Conservation (phyloP, 2,113 vertebrate species). For the Tragelaphus buxtoni region DNA sequence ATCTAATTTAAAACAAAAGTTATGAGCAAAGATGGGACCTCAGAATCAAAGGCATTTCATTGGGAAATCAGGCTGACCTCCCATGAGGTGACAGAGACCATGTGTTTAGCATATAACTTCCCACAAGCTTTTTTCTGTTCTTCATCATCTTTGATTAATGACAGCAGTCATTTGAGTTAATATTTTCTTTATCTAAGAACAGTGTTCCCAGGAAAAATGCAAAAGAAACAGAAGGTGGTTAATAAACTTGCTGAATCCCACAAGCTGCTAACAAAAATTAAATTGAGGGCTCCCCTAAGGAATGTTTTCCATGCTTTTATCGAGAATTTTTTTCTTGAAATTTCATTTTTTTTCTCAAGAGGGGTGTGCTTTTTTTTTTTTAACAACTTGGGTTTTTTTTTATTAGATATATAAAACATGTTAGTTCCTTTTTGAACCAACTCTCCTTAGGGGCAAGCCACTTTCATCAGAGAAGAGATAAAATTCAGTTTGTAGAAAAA, state of each 20-base stretch:
- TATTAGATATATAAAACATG: background rate
- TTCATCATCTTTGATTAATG: background rate
- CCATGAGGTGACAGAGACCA: background rate
- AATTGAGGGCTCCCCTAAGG: background rate
- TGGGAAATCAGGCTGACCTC: background rate
- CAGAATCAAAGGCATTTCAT: background rate
- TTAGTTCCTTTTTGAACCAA: background rate
- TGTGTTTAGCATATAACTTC: fast-evolving
- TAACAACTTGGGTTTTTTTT: background rate
- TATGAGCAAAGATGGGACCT: background rate
- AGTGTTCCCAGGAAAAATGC: background rate
- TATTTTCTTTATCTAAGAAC: background rate
- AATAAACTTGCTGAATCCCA: background rate
- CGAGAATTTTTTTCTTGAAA: background rate
- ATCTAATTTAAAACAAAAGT: background rate
- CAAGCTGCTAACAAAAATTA: background rate
- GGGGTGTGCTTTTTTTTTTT: background rate
- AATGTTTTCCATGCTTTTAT: background rate
- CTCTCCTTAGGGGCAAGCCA: background rate
- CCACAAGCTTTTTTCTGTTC: background rate
- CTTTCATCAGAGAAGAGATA: background rate
- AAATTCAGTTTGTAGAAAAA: background rate
- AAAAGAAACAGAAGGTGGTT: background rate
- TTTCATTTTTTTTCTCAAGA: background rate
- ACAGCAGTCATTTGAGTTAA: background rate